Percentiles rank a stretch among this genome's conserved stretches.
Evolutionary conservation across 2,113 vertebrate species (phyloP).

Genomic region (Pelecanus crispus): DNA sequence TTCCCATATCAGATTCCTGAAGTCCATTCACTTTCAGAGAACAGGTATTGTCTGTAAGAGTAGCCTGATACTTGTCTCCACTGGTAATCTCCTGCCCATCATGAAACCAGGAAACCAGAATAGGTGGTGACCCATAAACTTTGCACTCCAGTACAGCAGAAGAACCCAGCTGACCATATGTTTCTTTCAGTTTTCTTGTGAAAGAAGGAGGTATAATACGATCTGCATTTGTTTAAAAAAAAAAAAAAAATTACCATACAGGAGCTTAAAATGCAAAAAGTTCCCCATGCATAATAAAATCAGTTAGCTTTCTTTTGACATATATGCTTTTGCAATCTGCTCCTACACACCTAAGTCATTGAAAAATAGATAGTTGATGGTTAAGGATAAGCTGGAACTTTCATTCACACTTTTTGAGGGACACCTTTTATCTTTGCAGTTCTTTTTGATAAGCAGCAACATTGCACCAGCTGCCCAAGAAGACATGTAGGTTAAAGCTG

Average conservation of each 20-base stretch:
- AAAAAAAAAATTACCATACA: not conserved
- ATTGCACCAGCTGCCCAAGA: not conserved
- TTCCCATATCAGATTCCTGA: conserved; percentile 84
- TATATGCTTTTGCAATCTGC: not conserved
- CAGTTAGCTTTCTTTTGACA: not conserved
- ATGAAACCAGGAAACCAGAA: conserved; percentile 90
- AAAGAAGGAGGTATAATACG: conserved; percentile 91
- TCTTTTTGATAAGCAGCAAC: not conserved
- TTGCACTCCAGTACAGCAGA: conserved; percentile 88
- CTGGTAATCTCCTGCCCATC: conserved; percentile 83
- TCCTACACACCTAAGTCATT: not conserved
- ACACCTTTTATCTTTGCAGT: not conserved
- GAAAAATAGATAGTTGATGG: not conserved
- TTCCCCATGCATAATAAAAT: not conserved
- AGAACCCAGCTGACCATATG: conserved; percentile 72
- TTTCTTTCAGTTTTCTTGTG: conserved; percentile 88
- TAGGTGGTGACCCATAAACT: conserved; percentile 89
- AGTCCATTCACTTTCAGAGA: conserved; percentile 82
- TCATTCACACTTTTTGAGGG: not conserved
- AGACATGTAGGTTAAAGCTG: not conserved
- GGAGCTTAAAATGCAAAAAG: not conserved
- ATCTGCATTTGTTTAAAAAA: conserved; percentile 75
- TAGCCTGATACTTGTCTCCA: conserved; percentile 85
- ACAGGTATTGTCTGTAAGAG: conserved; percentile 88
- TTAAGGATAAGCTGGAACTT: not conserved